A percentile compares a stretch with the other conserved stretches of the same genome.
Conservation (phyloP, 92 coral and sea anemone species). For the Parazoanthus swiftii region DNA sequence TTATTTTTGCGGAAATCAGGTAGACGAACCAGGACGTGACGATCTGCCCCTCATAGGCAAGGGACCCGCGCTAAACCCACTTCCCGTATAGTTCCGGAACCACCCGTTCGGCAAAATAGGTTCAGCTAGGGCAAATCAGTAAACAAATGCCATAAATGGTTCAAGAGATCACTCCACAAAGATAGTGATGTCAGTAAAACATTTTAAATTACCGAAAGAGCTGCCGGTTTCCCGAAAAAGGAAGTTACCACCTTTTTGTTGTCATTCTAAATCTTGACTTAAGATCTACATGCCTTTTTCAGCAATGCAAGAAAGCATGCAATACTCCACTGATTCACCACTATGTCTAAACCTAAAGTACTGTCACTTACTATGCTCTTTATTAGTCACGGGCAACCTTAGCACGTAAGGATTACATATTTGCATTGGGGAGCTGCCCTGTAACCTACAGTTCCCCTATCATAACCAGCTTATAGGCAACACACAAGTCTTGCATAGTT, state of each 20-base stretch:
- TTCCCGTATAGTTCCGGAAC: neutral
- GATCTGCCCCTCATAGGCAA: neutral
- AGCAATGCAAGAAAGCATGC: neutral
- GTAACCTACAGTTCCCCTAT: too few species aligned
- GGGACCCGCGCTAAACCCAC: neutral
- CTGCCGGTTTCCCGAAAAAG: neutral
- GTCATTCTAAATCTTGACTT: neutral
- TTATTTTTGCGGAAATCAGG: neutral
- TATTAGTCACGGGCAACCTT: too few species aligned
- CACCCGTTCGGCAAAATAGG: neutral
- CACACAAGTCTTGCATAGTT: too few species aligned
- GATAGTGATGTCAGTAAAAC: too few species aligned
- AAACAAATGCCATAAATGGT: neutral
- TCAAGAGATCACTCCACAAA: too few species aligned
- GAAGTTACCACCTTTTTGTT: neutral
- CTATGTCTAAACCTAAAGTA: neutral
- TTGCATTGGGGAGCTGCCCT: neutral
- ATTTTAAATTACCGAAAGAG: neutral
- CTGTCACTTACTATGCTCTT: too few species aligned
- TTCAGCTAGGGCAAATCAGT: neutral
- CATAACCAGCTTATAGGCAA: too few species aligned
- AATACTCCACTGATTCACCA: neutral
- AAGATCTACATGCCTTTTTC: neutral
- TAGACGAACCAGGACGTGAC: neutral
- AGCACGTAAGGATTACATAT: neutral